Base-by-base conservation (phyloP, 2,888 invertebrate genomes). In the Drosophila greeni region DNA sequence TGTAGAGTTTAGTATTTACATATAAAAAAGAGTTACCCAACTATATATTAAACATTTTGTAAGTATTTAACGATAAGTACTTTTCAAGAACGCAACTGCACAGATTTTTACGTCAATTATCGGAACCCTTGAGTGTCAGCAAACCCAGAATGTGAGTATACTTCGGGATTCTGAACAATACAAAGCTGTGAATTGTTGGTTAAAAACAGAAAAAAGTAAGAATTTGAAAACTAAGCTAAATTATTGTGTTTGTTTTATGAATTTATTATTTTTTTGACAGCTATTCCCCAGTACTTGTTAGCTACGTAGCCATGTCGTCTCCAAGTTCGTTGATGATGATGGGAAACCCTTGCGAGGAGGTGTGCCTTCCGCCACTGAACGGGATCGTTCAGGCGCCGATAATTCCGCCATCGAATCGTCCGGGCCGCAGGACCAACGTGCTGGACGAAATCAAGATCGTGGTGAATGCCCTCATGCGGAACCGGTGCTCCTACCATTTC, bases 381-480 rank as follows among this genome's bases (percentile, higher is more conserved):
- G 74, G 74, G 5, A 43, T 74, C 14, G 77, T 77, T 0, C 67
- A 60, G 54, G 77, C 75, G 8, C 68, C 74, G 6, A 59, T 67
- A 9, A 23, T 40, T 14, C 72, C 69, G 7, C 64, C 64, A 1
- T 33, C 49, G 4, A 45, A 52, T 16, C 55, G 69, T 5, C 43
- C 18, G 0, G 75, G 73, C 1, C 55, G 74, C 2, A 5, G 26
- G 7, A 74, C 74, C 14, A 68, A 72, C 29, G 23, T 72, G 5
- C 20, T 74, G 45, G 72, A 75, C 11, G 33, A 31, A 2, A 20
- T 74, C 5, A 67, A 51, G 42, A 14, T 16, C 0, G 5, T 72
- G 12, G 9, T 74, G n/a, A 43, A 47, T 8, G n/a, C 2, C n/a
- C 16, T 64, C 3, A 42, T 45, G 60, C 40, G 52, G 5, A 48